Evolutionary conservation across 2,797 vertebrate genomes (phyloP).

Genomic region (Erithacus rubecula): DNA sequence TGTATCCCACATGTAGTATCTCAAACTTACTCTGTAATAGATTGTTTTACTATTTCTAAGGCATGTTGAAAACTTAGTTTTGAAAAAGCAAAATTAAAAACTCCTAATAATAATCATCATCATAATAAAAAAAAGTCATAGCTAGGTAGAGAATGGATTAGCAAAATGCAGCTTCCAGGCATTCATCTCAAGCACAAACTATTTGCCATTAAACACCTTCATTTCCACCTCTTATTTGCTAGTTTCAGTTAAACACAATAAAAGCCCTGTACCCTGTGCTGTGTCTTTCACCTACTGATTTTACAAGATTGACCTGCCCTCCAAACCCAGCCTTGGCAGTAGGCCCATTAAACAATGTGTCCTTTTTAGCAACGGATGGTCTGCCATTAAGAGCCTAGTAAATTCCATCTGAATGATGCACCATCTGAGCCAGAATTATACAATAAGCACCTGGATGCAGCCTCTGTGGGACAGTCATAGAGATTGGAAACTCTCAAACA

Average conservation of each 20-base stretch:
- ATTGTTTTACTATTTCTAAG: neutral
- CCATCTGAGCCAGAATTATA: neutral
- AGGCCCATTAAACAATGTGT: neutral
- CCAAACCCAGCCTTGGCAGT: neutral
- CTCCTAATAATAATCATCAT: neutral
- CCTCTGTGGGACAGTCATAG: neutral
- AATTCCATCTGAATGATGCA: neutral
- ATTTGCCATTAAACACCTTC: neutral
- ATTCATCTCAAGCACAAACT: neutral
- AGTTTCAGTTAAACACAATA: neutral
- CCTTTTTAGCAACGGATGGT: neutral
- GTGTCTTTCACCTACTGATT: neutral
- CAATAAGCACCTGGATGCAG: neutral
- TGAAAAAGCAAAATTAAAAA: neutral
- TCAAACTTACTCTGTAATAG: neutral
- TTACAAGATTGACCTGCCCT: slow-evolving; percentile 2
- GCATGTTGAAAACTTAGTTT: neutral
- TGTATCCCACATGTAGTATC: neutral
- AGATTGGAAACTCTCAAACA: neutral
- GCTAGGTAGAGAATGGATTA: neutral
- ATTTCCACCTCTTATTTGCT: neutral
- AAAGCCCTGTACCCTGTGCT: neutral
- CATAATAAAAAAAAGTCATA: neutral
- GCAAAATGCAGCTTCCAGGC: neutral
- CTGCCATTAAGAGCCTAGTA: neutral